Evolutionary conservation across 2,113 vertebrate species (phyloP).

Genomic region (Gymnobelideus leadbeateri): DNA sequence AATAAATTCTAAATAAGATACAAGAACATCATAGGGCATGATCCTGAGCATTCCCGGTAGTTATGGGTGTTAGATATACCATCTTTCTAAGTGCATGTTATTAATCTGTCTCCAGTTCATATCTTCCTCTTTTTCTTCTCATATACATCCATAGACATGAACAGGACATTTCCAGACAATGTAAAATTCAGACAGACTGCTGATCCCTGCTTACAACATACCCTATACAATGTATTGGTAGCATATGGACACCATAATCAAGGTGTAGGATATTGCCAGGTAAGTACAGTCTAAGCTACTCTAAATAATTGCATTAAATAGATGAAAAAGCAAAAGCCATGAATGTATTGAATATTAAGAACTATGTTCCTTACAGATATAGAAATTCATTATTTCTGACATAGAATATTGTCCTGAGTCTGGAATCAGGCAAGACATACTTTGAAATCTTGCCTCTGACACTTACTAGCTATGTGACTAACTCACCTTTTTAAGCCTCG

Average conservation of each 20-base stretch:
- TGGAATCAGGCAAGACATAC: neutral
- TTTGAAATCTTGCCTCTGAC: neutral
- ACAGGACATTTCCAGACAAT: conserved; percentile 98
- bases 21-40: neutral
- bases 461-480: neutral
- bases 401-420: neutral
- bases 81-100: neutral
- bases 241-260: conserved; percentile 94
- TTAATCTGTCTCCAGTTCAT: neutral
- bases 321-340: no score
- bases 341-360: neutral
- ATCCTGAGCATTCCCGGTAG: neutral
- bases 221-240: conserved; percentile 92
- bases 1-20: neutral
- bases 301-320: neutral
- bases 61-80: no score
- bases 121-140: neutral
- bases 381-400: neutral
- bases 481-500: neutral
- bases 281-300: conserved; percentile 71
- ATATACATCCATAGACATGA: conserved; percentile 88
- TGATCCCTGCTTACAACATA: conserved; percentile 89
- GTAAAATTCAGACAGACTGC: conserved; percentile 89
- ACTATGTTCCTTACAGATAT: neutral
- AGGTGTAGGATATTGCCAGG: conserved; percentile 97